phyloP scores from a whole-genome alignment of 2,113 vertebrate genomes.

The Sinocyclocheilus anophthalmus region DNA sequence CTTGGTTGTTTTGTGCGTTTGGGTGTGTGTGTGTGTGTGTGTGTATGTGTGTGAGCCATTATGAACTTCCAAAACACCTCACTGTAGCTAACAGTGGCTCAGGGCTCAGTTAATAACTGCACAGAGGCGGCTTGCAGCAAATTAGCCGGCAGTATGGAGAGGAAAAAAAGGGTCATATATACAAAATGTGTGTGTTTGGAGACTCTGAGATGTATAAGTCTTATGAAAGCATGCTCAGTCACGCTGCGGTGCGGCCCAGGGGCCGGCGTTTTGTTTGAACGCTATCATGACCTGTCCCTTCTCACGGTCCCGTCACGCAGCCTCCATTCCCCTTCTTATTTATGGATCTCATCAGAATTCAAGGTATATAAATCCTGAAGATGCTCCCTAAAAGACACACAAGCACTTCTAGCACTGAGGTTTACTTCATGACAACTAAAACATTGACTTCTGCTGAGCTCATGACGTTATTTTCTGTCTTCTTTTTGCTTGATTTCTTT shows the following conservation, averaged over 20 bases:
- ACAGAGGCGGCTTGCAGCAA: not conserved
- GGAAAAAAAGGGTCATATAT: not conserved
- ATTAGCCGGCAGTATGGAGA: not conserved
- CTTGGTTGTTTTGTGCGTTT: constrained; percentile 1
- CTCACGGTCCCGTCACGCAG: not conserved
- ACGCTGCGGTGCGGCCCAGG: not conserved
- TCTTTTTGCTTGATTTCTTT: not conserved
- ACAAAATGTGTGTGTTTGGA: constrained; percentile 4
- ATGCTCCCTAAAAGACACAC: constrained; percentile 11
- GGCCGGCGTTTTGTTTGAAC: constrained; percentile 8
- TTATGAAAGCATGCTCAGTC: constrained; percentile 1
- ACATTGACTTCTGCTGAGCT: constrained; percentile 26
- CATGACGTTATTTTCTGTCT: not conserved
- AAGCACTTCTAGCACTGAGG: not conserved
- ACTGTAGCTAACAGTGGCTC: not conserved
- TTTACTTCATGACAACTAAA: not conserved
- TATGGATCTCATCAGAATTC: constrained; percentile 49
- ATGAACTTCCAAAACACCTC: not conserved
- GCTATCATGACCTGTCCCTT: not conserved
- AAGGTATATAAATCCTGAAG: constrained; percentile 12
- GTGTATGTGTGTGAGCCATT: constrained; percentile 4
- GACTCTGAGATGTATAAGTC: not conserved
- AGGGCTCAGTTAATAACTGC: not conserved
- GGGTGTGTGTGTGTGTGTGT: constrained; percentile 38
- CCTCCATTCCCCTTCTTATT: constrained; percentile 25